Evolutionary conservation across 2,113 vertebrate species (phyloP).

Genomic region (Catharus fuscescens): DNA sequence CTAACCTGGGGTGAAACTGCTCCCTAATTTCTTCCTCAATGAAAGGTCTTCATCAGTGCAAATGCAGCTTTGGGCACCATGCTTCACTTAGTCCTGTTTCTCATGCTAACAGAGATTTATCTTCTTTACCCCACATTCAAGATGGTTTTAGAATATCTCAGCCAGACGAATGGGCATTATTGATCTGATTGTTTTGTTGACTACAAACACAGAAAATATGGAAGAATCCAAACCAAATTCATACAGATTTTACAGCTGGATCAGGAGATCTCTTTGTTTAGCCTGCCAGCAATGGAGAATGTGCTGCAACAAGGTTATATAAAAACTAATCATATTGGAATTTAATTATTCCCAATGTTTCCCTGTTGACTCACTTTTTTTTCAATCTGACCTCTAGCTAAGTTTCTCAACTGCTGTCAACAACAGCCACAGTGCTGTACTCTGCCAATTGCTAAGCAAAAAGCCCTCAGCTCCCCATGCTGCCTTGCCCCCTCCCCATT

Average conservation of each 20-base stretch:
- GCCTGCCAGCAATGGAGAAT: neutral
- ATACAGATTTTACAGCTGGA: neutral
- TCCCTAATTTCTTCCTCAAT: neutral
- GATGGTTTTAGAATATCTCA: neutral
- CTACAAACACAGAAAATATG: neutral
- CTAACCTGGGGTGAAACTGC: neutral
- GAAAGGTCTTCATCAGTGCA: neutral
- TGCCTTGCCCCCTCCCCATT: neutral
- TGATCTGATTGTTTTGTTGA: neutral
- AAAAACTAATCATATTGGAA: constrained; percentile 26
- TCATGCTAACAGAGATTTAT: neutral
- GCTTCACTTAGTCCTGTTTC: neutral
- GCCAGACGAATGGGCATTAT: neutral
- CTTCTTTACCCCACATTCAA: neutral
- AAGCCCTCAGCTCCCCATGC: neutral
- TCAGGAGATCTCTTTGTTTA: neutral
- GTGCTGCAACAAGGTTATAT: neutral
- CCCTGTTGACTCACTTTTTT: neutral
- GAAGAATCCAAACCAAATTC: neutral
- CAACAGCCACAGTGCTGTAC: neutral
- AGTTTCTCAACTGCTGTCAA: neutral
- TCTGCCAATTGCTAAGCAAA: neutral
- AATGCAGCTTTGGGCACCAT: neutral
- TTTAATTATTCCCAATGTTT: neutral
- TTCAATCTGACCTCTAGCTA: neutral